phyloP scores from a whole-genome alignment of 2,888 invertebrate genomes.

The Tenthredo mesomela region DNA sequence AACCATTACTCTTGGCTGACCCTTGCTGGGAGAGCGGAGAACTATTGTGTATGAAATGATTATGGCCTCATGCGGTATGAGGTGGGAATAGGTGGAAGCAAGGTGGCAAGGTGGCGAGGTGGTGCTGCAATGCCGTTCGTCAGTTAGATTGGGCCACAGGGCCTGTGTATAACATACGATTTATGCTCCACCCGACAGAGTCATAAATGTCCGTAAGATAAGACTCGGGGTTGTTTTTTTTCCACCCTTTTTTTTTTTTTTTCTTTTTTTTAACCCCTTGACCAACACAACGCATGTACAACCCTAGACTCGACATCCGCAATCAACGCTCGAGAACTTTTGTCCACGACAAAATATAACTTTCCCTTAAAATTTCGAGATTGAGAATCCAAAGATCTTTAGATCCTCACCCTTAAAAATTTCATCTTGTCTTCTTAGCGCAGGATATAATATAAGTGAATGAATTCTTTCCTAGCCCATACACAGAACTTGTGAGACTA shows the following conservation, averaged over 20 bases:
- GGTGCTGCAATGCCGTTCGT: conserved; percentile 69
- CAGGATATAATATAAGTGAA: not conserved
- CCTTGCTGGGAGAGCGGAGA: conserved; percentile 62
- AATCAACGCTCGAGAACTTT: not conserved
- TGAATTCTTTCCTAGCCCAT: not conserved
- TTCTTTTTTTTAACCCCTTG: not conserved
- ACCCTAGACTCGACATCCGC: not conserved
- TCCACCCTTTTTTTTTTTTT: no score
- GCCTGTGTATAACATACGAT: conserved; percentile 37
- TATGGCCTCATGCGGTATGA: conserved; percentile 72
- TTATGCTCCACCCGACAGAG: conserved; percentile 42
- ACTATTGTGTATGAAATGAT: conserved; percentile 76
- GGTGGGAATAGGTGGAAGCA: conserved; percentile 68
- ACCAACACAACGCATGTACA: not conserved
- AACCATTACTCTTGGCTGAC: conserved; percentile 74
- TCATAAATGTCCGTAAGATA: conserved; percentile 50
- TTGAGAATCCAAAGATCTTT: not conserved
- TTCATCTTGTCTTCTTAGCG: not conserved
- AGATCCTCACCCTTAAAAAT: not conserved
- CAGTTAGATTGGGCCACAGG: conserved; percentile 70
- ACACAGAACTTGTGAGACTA: not conserved
- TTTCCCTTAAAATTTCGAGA: not conserved
- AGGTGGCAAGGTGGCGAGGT: conserved; percentile 70
- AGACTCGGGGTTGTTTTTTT: conserved; percentile 5
- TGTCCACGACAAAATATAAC: not conserved